Percentiles rank a stretch among this genome's conserved stretches.
phyloP scores from a whole-genome alignment of 2,797 vertebrate genomes.

The Pantherophis alleghaniensis region DNA sequence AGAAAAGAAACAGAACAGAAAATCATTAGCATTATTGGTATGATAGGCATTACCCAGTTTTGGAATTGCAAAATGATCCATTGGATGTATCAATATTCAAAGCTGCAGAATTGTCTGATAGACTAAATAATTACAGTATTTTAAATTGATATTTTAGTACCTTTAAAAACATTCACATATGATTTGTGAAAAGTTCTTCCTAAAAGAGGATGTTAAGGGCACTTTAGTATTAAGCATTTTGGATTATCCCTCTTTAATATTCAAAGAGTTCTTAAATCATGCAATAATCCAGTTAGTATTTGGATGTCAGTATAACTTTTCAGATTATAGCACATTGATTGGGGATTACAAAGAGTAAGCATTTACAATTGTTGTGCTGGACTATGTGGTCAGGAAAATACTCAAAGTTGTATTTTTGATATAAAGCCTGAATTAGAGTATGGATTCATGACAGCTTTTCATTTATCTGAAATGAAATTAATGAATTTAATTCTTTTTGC shows the following conservation, averaged over 20 bases:
- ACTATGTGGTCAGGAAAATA: neutral
- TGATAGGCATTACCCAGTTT: neutral
- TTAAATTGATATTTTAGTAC: neutral
- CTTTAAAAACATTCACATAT: neutral
- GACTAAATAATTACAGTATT: neutral
- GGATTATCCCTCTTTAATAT: neutral
- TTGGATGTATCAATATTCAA: neutral
- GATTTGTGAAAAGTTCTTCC: neutral
- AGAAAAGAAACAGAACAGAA: neutral
- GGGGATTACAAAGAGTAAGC: neutral
- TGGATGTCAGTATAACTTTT: neutral
- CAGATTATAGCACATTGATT: neutral
- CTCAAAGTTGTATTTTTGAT: neutral
- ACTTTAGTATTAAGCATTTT: neutral
- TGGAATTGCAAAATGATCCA: neutral
- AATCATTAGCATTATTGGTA: neutral
- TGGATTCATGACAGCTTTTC: neutral
- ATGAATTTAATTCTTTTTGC: neutral
- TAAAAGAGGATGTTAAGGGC: neutral
- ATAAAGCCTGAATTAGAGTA: neutral
- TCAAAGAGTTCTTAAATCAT: neutral
- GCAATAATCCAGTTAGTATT: neutral
- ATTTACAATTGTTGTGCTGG: neutral
- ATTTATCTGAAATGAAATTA: neutral
- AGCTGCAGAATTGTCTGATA: neutral